Conservation (phyloP, 2,113 vertebrate genomes). For the Zosterops pallidus region DNA sequence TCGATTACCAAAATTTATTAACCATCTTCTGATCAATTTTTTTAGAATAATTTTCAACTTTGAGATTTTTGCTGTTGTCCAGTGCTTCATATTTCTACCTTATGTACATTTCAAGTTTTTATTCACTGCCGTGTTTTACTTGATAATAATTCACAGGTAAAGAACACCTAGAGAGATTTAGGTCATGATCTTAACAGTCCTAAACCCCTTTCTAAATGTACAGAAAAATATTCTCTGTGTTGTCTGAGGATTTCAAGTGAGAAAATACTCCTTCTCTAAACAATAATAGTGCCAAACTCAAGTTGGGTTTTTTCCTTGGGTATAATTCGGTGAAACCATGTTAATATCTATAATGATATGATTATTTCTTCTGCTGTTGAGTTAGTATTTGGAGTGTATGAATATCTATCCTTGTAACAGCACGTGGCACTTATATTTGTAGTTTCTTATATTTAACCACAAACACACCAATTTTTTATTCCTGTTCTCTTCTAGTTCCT, state of each 20-base stretch:
- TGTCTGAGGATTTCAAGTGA: background rate
- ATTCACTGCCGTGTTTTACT: background rate
- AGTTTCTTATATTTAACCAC: background rate
- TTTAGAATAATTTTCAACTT: background rate
- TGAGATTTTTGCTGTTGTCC: background rate
- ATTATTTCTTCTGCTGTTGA: background rate
- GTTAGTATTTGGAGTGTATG: background rate
- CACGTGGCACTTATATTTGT: fast-evolving
- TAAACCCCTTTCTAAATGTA: background rate
- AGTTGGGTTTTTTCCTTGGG: background rate
- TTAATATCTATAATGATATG: background rate
- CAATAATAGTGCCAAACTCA: background rate
- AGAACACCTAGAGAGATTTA: background rate
- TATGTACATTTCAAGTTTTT: background rate
- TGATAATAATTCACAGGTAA: background rate
- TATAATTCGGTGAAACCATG: background rate
- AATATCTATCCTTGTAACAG: background rate
- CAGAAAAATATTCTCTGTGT: background rate
- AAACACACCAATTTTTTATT: background rate
- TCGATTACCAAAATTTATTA: background rate
- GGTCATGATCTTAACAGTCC: background rate
- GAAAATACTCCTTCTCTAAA: background rate
- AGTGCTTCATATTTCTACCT: background rate
- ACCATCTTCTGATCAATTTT: background rate
- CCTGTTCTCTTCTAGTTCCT: background rate